Base-by-base conservation (phyloP, 1,140 invertebrate genomes). In the Cepaea nemoralis region DNA sequence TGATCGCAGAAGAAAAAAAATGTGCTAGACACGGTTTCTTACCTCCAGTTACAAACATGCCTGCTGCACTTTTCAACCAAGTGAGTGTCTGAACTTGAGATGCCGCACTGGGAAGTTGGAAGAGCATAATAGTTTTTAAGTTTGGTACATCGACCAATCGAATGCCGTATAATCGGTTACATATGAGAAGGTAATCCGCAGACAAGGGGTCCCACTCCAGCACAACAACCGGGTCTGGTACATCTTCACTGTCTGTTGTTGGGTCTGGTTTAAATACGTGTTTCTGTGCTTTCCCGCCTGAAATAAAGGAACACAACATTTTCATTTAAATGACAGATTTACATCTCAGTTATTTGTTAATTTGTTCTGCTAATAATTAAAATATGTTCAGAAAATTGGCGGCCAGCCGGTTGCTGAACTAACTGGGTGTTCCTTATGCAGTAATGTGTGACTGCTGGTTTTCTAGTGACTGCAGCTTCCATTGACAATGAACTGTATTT, bases 31-130 rank as follows among this genome's bases (percentile, higher is more conserved):
- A 39, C 5, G 6, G 35, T 35, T 31, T 10, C 10, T 66, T 40
- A 92, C 91, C 91, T 80, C 91, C 92, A 45, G 92, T 91, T 22
- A 93, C 85, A 88, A 93, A 93, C 88, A 93, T 91, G 50, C 92
- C 92, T 14, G 92, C 92, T 33, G 92, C 92, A 70, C 87, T 87
- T 12, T 85, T 85, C 22, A 93, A 85, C 92, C 92, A 93, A 14
- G 90, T 87, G 10, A 93, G 71, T 12, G 88, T 90, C 67, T 89
- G 87, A 37, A 91, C 87, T 35, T 88, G 82, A 33, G 89, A 84
- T 10, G 91, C 91, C 37, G 88, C 89, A 81, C 90, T 90, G 0
- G 92, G 92, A 33, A 90, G 83, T 16, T 85, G 80, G 80, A 91
- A 93, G 27, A 83, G 84, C 66, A 89, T 91, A 27, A 93, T 88